These are phyloP conservation scores for Agelas oroides DNA, from an alignment of 37 sponge, comb jelly and placozoan genomes.

Conservation along the genomic window DNA sequence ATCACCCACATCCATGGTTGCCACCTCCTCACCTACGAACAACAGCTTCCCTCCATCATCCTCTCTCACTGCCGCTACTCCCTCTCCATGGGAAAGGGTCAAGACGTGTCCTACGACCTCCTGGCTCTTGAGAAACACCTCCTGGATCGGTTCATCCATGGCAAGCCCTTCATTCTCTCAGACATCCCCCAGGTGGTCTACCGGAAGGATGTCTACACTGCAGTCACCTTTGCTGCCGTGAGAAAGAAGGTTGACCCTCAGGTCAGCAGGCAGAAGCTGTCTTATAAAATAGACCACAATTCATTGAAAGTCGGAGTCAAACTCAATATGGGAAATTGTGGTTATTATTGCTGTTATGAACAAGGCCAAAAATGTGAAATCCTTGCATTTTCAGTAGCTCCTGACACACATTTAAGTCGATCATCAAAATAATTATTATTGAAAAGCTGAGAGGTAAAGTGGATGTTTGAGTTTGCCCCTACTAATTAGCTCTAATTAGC, in stretches of 20 bases:
- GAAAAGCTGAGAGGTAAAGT: no score
- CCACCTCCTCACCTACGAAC: slow-evolving; percentile 78
- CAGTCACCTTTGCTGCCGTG: slow-evolving; percentile 54
- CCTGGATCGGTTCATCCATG: slow-evolving; percentile 78
- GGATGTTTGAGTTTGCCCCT: no score
- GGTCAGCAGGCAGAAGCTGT: not conserved
- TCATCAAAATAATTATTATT: no score
- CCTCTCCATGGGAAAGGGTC: slow-evolving; percentile 72
- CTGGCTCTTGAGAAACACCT: slow-evolving; percentile 87
- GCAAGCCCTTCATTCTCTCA: slow-evolving; percentile 63
- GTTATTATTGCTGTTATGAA: no score
- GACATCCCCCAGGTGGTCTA: slow-evolving; percentile 72
- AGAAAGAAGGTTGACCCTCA: slow-evolving; percentile 61
- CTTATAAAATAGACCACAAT: not conserved
- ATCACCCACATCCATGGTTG: slow-evolving; percentile 61
- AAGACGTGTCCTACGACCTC: slow-evolving; percentile 70
- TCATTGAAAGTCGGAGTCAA: no score
- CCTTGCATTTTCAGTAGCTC: no score
- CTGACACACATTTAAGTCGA: no score
- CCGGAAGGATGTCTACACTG: slow-evolving; percentile 57
- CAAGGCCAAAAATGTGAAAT: no score
- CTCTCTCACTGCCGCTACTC: slow-evolving; percentile 88
- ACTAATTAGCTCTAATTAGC: no score
- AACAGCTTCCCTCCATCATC: slow-evolving; percentile 68
- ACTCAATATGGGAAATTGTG: no score